phyloP scores from a whole-genome alignment of 2,113 vertebrate species.

The Bathybates hornii region DNA sequence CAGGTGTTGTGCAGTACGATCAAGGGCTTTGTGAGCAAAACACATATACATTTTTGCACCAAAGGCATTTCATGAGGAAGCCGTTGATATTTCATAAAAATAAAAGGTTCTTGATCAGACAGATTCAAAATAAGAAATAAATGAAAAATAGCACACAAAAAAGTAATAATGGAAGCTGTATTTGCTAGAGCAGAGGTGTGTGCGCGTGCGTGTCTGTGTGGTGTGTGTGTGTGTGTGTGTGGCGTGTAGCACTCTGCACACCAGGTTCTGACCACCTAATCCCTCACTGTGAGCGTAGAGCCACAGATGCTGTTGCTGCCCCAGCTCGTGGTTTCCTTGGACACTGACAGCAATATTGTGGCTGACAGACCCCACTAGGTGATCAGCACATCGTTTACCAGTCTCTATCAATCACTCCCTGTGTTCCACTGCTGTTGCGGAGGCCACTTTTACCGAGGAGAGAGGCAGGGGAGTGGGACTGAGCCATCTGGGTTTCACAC shows the following conservation, averaged over 20 bases:
- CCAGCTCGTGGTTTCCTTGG: conserved; percentile 3
- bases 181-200: not conserved
- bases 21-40: not conserved
- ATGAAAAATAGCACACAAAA: not conserved
- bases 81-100: not conserved
- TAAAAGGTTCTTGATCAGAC: not conserved
- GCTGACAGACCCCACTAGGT: conserved; percentile 53
- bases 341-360: conserved; percentile 53
- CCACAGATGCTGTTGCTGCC: conserved; percentile 18
- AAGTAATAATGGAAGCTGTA: not conserved
- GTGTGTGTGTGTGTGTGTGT: not conserved
- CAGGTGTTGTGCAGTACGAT: not conserved
- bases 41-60: not conserved
- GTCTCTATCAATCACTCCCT: conserved; percentile 47
- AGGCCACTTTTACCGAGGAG: not conserved
- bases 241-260: not conserved
- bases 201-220: not conserved
- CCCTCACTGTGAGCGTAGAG: not conserved
- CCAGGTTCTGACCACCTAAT: conserved; percentile 6
- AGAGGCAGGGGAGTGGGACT: not conserved
- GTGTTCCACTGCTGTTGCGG: not conserved
- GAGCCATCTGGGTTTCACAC: conserved; percentile 37
- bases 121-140: not conserved
- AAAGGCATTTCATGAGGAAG: not conserved
- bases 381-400: conserved; percentile 48